These are phyloP conservation scores for Euplagia quadripunctaria DNA, from an alignment of 2,888 invertebrate genomes.

Conservation along the genomic window DNA sequence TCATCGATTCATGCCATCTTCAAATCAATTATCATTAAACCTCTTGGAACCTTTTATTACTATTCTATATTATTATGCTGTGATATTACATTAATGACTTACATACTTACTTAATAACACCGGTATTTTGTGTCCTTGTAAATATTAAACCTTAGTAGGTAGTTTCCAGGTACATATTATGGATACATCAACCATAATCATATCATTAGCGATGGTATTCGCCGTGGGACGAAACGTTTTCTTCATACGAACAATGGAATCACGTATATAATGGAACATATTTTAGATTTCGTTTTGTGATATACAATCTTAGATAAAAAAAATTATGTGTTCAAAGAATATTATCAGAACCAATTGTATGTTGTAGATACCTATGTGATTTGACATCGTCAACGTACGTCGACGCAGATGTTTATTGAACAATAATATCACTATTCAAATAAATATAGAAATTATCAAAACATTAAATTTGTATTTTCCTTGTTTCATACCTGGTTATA, in stretches of 20 bases:
- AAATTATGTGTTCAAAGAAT: neutral
- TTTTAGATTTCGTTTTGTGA: neutral
- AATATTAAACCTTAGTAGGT: neutral
- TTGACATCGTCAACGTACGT: neutral
- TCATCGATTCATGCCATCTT: neutral
- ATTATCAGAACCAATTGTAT: neutral
- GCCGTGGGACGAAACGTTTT: neutral
- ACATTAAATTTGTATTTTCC: too few species aligned
- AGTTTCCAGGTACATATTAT: neutral
- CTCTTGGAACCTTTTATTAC: too few species aligned
- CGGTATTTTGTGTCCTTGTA: neutral
- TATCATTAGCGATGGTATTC: neutral
- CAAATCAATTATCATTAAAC: too few species aligned
- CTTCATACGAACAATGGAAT: slow-evolving; percentile 3
- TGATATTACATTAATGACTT: neutral
- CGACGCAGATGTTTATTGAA: neutral
- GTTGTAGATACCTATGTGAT: neutral
- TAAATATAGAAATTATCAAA: neutral
- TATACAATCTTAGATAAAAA: neutral
- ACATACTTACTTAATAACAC: neutral
- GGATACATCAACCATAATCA: neutral
- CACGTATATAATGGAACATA: neutral
- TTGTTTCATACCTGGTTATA: too few species aligned
- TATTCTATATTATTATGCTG: too few species aligned
- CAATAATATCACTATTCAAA: neutral